Base-by-base conservation (phyloP, 2,113 vertebrate genomes). In the Castor canadensis region DNA sequence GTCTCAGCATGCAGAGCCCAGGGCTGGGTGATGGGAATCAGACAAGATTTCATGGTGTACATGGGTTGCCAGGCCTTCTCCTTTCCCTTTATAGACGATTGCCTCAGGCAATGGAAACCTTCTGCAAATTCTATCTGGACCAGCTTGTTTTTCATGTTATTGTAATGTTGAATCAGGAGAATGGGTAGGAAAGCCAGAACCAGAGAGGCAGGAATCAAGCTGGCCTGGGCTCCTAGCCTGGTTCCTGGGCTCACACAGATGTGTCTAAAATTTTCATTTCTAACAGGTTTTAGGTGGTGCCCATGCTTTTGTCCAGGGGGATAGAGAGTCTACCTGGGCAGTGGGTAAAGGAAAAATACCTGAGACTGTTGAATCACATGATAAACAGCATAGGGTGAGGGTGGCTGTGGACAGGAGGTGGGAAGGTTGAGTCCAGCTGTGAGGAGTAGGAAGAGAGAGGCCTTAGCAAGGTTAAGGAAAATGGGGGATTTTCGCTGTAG, bases 401-500 rank as follows among this genome's bases (percentile, higher is more conserved):
- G 76, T 6, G 13, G 6, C 3, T 19, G 22, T 80, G 79, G 64
- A 28, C 15, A 56, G 6, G 38, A 72, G n/a, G 15, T 24, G 24
- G 28, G 20, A 35, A 43, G 6, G 20, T 6, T 30, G 11, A 40
- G 35, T 1, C 6, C 16, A 1, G 16, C 17, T 6, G 22, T 15
- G 38, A 45, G 26, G 38, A 60, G 60, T 6, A 58, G 49, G n/a
- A 38, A 26, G 32, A 54, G 19, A 56, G 49, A 66, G 47, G 66
- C 54, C 28, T 76, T 13, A 22, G n/a, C 47, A 45, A 71, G 26
- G 45, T 38, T 19, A 26, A 43, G 47, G 40, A 22, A 13, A 69
- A 32, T 54, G 47, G 9, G 73, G 47, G 71, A 40, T 76, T 58
- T 60, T 12, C 24, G 40, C 0, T 7, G 38, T 16, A 26, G 52